phyloP scores from a whole-genome alignment of 2,113 vertebrate genomes.

The Calidris pygmaea region DNA sequence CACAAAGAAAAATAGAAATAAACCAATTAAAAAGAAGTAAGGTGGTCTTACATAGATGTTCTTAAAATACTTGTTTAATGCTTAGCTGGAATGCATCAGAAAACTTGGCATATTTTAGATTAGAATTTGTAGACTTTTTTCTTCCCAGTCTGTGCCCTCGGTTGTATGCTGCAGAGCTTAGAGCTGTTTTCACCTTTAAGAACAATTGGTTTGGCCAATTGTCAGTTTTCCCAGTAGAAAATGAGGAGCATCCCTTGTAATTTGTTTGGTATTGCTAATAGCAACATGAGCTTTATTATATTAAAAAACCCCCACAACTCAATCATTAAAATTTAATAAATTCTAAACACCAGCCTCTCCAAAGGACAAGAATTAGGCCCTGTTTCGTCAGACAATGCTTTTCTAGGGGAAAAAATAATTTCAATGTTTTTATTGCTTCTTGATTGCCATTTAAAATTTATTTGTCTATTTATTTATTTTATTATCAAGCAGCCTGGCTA shows the following conservation, averaged over 20 bases:
- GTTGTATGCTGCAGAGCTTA: not conserved
- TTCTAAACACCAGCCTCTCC: not conserved
- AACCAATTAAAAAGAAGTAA: not conserved
- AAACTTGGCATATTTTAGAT: not conserved
- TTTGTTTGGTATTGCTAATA: not conserved
- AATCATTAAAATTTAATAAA: not conserved
- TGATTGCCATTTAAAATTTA: not conserved
- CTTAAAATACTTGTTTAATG: not conserved
- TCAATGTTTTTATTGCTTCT: not conserved
- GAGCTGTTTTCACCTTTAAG: not conserved
- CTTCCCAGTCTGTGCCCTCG: not conserved
- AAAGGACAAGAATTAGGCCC: not conserved
- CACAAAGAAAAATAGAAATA: not conserved
- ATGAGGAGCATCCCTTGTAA: not conserved
- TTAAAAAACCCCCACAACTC: not conserved
- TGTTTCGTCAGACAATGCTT: not conserved
- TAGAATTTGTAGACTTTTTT: not conserved
- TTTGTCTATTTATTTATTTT: not conserved
- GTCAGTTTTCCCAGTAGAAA: not conserved
- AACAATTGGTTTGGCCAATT: not conserved
- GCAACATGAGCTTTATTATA: not conserved
- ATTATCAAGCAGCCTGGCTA: not conserved
- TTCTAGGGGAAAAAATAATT: not conserved
- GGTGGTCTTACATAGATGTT: not conserved
- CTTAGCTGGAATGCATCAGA: not conserved